A percentile compares a stretch with the other conserved stretches of the same genome.
These are phyloP conservation scores for Cephalopachus bancanus DNA, from an alignment of 2,797 vertebrate genomes.

Conservation along the genomic window DNA sequence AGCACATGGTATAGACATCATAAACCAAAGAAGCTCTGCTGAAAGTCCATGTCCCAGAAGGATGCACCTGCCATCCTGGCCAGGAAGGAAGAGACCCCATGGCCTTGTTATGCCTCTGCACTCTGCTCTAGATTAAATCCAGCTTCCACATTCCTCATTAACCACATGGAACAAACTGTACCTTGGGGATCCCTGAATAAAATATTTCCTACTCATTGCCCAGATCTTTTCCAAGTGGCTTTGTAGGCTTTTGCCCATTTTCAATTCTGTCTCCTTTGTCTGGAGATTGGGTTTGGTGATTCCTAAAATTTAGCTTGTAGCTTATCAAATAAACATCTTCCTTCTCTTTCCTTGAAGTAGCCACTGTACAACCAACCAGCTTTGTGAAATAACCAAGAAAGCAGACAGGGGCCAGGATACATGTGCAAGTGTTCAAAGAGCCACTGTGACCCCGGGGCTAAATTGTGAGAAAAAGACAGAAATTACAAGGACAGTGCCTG, in stretches of 20 bases:
- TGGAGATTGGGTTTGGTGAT: background rate
- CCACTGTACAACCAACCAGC: constrained; percentile 65
- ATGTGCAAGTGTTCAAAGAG: constrained; percentile 48
- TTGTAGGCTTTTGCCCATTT: constrained; percentile 18
- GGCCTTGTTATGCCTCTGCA: background rate
- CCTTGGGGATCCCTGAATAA: constrained; percentile 12
- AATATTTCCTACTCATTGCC: background rate
- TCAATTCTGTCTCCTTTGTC: constrained; percentile 42
- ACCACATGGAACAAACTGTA: background rate
- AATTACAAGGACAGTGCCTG: constrained; percentile 81
- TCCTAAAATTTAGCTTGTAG: constrained; percentile 66
- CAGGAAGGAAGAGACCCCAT: background rate
- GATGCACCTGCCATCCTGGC: rapidly evolving
- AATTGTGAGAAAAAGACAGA: constrained; percentile 79
- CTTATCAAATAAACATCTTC: constrained; percentile 21
- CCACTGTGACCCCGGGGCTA: constrained; percentile 67
- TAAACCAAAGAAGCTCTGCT: background rate
- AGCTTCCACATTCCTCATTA: background rate
- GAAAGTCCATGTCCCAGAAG: background rate
- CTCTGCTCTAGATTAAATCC: background rate
- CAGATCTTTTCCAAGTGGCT: background rate
- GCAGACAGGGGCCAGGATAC: constrained; percentile 63
- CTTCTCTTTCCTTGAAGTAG: constrained; percentile 55
- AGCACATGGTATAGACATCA: background rate
- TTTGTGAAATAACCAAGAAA: constrained; percentile 79